Base-by-base conservation (phyloP, 1,140 invertebrate genomes). In the Gryon sp. region DNA sequence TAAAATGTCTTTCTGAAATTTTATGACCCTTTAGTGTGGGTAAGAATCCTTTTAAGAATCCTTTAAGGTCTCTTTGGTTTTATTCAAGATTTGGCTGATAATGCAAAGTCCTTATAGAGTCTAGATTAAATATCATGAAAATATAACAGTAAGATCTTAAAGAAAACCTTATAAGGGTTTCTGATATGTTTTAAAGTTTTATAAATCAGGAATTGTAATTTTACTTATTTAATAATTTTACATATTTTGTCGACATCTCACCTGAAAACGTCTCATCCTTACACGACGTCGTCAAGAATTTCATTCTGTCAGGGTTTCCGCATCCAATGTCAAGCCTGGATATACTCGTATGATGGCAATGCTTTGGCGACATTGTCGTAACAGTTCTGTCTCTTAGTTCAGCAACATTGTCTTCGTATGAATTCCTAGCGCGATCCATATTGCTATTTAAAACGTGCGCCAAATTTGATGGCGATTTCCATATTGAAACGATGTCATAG, bases 301-400 rank as follows among this genome's bases (percentile, higher is more conserved):
- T 85, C 86, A 88, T 87, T 28, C 85, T 78, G 74, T 88, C 85
- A 18, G 85, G 81, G 32, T 72, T 84, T 57, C 82, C 82, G 78
- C 87, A 88, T 43, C 87, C 87, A 53, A 88, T 86, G 57, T 86
- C 84, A 36, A 88, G 68, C 32, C 80, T 78, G 24, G 81, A 82
- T 32, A 87, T 68, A 22, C 81, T 85, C 14, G 75, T 80, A 16
- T 86, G 82, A 16, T 80, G 80, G 45, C 85, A 88, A 1, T 79
- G 81, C 5, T 63, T 81, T 1, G 84, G 82, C n/a, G 70, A 76
- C 0, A 59, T 77, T 9, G 81, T 80, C 40, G 82, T 57, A 8
- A 74, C 80, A 8, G 80, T 69, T 40, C 40, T 76, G 9, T 83
- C 80, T 9, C 79, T 55, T 20, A 84, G 46, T 32, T 86, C 81